phyloP scores from a whole-genome alignment of 2,113 vertebrate species.

The Egretta garzetta region DNA sequence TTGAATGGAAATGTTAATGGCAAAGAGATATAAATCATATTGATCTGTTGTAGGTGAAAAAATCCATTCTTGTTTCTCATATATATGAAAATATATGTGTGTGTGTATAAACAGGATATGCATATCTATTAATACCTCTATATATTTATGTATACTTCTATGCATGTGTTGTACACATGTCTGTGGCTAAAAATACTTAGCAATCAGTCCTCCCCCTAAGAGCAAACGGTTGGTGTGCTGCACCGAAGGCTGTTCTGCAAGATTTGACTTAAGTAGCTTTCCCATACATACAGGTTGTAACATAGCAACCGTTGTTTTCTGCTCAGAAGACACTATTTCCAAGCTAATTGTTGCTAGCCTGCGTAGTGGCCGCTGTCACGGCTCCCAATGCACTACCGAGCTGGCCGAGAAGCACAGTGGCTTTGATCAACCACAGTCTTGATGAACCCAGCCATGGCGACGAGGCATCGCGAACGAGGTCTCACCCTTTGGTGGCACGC shows the following conservation, averaged over 20 bases:
- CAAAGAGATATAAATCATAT: background rate
- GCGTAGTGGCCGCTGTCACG: accelerated
- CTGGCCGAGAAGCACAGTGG: background rate
- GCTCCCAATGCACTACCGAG: background rate
- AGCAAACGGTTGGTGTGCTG: background rate
- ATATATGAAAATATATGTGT: background rate
- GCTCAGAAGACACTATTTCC: background rate
- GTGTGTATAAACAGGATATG: background rate
- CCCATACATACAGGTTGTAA: background rate
- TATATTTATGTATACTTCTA: background rate
- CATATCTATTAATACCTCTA: background rate
- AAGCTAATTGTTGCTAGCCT: background rate
- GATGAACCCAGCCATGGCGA: background rate
- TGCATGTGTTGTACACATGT: background rate
- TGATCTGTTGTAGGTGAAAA: background rate
- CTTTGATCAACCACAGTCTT: accelerated
- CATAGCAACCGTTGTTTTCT: background rate
- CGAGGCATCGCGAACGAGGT: accelerated
- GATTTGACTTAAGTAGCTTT: background rate
- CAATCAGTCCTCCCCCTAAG: background rate
- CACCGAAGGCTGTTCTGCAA: background rate
- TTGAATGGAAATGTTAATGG: conserved; percentile 2
- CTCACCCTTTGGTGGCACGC: background rate
- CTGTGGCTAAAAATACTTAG: background rate
- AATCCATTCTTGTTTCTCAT: background rate